A percentile compares a stretch with the other conserved stretches of the same genome.
phyloP scores from a whole-genome alignment of 2,888 invertebrate genomes.

The Machimus rusticus region DNA sequence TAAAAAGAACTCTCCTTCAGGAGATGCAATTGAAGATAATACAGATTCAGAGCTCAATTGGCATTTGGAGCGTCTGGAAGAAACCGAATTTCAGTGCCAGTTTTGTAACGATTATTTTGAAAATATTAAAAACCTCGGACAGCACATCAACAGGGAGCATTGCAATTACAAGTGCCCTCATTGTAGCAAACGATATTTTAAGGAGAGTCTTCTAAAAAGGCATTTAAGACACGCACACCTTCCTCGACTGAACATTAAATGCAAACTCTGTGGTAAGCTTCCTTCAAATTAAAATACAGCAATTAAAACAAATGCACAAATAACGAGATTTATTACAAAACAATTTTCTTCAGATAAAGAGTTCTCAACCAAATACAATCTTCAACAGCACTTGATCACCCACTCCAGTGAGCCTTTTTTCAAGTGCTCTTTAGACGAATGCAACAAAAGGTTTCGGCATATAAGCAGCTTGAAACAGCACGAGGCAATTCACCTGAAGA shows the following conservation, averaged over 20 bases:
- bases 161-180: background rate
- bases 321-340: background rate
- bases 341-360: background rate
- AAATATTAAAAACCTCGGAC: background rate
- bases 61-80: background rate
- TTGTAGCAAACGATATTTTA: background rate
- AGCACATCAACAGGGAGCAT: background rate
- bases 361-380: constrained; percentile 35
- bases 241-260: background rate
- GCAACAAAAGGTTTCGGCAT: constrained; percentile 19
- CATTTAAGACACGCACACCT: background rate
- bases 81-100: background rate
- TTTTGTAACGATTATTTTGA: background rate
- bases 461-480: constrained; percentile 36
- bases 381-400: constrained; percentile 35
- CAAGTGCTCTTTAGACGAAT: constrained; percentile 18
- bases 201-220: background rate
- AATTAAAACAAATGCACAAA: background rate
- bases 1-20: background rate
- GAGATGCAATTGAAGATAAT: background rate
- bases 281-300: background rate
- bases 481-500: constrained; percentile 22
- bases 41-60: background rate
- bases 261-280: background rate
- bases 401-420: constrained; percentile 8